A percentile compares a stretch with the other conserved stretches of the same genome.
Conservation (phyloP, 2,888 invertebrate species). For the Acrobasis repandana region DNA sequence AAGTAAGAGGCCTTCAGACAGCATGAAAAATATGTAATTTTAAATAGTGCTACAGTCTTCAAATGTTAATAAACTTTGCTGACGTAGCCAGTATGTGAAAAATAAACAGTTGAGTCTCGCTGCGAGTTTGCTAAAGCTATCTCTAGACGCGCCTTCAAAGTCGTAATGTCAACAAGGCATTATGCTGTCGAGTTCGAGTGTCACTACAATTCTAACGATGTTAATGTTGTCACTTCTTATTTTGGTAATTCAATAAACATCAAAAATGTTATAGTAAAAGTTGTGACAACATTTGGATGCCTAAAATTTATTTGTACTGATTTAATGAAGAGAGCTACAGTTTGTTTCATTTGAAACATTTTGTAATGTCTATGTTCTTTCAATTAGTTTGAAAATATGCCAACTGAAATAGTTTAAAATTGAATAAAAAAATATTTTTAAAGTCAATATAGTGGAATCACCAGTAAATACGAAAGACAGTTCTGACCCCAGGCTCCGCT, state of each 20-base stretch:
- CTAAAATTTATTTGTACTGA: too few species aligned
- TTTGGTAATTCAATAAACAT: constrained; percentile 26
- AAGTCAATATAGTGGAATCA: too few species aligned
- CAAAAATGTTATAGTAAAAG: constrained; percentile 10
- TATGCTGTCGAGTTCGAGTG: constrained; percentile 64
- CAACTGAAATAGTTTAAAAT: too few species aligned
- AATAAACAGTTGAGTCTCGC: constrained; percentile 62
- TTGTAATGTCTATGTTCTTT: too few species aligned
- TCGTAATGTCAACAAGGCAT: constrained; percentile 72
- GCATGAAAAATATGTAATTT: constrained; percentile 37
- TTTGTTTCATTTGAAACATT: too few species aligned
- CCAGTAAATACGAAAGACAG: too few species aligned
- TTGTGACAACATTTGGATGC: not conserved
- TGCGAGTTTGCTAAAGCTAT: constrained; percentile 76
- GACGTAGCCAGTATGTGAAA: constrained; percentile 69
- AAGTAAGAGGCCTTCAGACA: too few species aligned
- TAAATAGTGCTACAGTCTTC: constrained; percentile 51
- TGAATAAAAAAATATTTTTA: too few species aligned
- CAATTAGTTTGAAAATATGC: too few species aligned
- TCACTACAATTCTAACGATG: constrained; percentile 55
- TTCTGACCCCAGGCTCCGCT: too few species aligned
- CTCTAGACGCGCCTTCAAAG: constrained; percentile 65
- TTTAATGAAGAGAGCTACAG: too few species aligned
- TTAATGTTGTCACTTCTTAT: constrained; percentile 42
- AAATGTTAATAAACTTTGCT: constrained; percentile 63